phyloP scores from a whole-genome alignment of 2,888 invertebrate species.

The Oligia strigilis region DNA sequence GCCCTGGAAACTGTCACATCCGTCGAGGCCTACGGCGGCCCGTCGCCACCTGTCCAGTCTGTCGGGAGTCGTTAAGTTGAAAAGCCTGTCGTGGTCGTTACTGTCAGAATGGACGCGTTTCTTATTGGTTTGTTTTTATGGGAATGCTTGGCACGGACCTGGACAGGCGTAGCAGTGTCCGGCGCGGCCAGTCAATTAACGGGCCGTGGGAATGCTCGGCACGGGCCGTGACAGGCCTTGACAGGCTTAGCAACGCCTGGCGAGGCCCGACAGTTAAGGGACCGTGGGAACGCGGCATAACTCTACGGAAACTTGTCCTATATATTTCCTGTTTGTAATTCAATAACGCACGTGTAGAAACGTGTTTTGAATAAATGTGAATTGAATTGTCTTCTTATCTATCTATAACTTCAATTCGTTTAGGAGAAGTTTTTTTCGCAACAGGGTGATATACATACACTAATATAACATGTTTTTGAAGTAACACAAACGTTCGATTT shows the following conservation, averaged over 20 bases:
- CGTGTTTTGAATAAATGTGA: constrained; percentile 13
- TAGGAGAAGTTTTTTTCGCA: neutral
- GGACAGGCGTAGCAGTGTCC: no score
- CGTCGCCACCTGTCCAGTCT: neutral
- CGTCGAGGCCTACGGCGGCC: neutral
- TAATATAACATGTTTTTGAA: neutral
- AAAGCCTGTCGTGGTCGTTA: neutral
- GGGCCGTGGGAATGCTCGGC: no score
- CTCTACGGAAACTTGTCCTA: neutral
- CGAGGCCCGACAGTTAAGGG: no score
- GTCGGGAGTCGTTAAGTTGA: neutral
- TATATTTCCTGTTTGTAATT: constrained; percentile 7
- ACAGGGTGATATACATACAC: neutral
- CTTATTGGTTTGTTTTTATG: neutral
- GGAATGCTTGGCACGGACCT: neutral
- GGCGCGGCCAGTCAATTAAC: no score
- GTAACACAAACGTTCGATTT: neutral
- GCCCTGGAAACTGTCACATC: neutral
- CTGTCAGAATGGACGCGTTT: neutral
- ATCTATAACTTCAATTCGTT: neutral
- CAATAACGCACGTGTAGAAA: neutral
- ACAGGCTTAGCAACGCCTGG: no score
- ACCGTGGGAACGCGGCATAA: no score
- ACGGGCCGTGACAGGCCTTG: no score
- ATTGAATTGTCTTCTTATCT: neutral